Base-by-base conservation (phyloP, 2,797 vertebrate genomes). In the Phalanger gymnotis region DNA sequence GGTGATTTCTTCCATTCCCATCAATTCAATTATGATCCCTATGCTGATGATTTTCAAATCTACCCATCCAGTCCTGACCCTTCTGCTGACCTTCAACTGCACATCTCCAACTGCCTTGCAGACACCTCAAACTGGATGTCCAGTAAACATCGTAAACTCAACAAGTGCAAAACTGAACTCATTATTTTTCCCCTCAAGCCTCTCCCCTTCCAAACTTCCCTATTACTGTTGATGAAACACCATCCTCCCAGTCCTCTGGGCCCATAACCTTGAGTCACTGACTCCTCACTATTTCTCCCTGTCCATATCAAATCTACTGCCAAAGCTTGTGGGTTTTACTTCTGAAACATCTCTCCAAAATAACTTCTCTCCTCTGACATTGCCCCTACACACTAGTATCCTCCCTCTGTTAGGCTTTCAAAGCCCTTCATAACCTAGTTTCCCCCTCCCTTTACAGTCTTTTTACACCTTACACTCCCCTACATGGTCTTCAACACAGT, bases 381-480 rank as follows among this genome's bases (percentile, higher is more conserved):
- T 1, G 16, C n/a, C 19, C n/a, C 16, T 19, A 22, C 66, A 66
- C 2, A 73, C 16, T 52, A 1, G 5, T 92, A 54, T 89, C 31
- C 52, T 95, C 73, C 31, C 52, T 95, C 73, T 92, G 47, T 57
- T 54, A 34, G 25, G n/a, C 47, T 96, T 94, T 81, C 56, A 81
- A 95, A 96, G 53, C 13, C 54, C 93, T 93, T 31, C 58, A 92
- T 61, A 90, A 56, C 92, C 56, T 90, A 31, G 90, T 53, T 34
- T 54, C 81, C 90, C 9, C 30, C 54, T 93, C 92, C 11, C 3
- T 53, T 89, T 12, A 89, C 92, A 51, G 54, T 31, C 87, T 92
- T 30, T 28, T 28, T 22, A 53, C 91, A 54, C 92, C 54, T 40
- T 47, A 58, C 2, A 66, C 51, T 55, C 91, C 4, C 54, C 22